These are phyloP conservation scores for Apostichopus californicus DNA, from an alignment of 35 echinoderm and acorn worm species.

Conservation along the genomic window DNA sequence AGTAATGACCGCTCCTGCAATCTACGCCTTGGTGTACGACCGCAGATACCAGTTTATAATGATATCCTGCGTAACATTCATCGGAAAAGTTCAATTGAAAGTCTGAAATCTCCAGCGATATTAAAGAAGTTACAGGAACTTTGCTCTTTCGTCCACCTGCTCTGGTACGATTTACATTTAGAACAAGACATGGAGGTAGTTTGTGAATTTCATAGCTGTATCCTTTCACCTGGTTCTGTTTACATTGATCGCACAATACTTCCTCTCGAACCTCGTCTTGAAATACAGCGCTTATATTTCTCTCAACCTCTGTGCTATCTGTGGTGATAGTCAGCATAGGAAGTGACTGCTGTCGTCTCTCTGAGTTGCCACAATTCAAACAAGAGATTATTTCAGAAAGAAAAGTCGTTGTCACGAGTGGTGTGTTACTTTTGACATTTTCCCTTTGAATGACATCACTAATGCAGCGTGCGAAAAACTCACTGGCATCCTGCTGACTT, in stretches of 20 bases:
- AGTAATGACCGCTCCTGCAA: conserved; percentile 25
- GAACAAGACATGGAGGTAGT: conserved; percentile 6
- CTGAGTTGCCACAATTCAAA: not conserved
- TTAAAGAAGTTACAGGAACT: not conserved
- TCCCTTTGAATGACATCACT: not conserved
- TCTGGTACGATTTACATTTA: not conserved
- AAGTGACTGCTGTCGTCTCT: not conserved
- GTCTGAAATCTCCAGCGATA: not conserved
- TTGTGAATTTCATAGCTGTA: not conserved
- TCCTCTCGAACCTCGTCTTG: not conserved
- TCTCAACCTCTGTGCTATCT: not conserved
- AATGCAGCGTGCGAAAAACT: not conserved
- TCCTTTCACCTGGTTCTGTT: not conserved
- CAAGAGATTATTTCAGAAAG: not conserved
- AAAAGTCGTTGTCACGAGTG: not conserved
- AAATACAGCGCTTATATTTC: not conserved
- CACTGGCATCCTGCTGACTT: not conserved
- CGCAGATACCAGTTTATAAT: not conserved
- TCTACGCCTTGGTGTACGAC: conserved; percentile 29
- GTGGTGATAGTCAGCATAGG: not conserved
- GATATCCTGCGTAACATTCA: not conserved
- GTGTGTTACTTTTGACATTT: not conserved
- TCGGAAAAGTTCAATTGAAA: not conserved
- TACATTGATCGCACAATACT: not conserved
- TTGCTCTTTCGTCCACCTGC: not conserved